Evolutionary conservation across 2,888 invertebrate species (phyloP), one percentile per base, ranked within the genome.

Genomic region (Eulithis testata): DNA sequence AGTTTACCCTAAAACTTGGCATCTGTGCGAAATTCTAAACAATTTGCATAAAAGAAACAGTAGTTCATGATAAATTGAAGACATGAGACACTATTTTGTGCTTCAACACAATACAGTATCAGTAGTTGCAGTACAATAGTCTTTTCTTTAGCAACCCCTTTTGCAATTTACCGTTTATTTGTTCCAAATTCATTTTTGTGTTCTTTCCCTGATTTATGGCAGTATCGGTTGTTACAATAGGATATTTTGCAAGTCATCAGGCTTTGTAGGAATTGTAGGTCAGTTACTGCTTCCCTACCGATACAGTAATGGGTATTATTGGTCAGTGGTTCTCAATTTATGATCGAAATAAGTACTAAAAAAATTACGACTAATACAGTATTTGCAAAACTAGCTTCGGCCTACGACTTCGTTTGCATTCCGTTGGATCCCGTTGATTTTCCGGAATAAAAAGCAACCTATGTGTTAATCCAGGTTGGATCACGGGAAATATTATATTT

Each of bases 241-340:
- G 2, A 14, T 75, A 75, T 87, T 88, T 82, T 86, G 90, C 90
- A 89, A 91, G 91, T 93, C 92, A 93, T 76, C 78, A 61, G 81
- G 80, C 77, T 89, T 91, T 91, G 90, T 90, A 60, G 81, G 80
- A 77, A 89, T 91, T 91, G 90, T 90, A 90, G 89, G 90, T 91
- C 87, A 90, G 87, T 90, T 80, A 78, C 82, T 52, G 36, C 53
- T 80, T 82, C 78, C 82, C 81, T 83, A 73, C 78, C 73, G 80
- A 82, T 81, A 82, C 69, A 77, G 76, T 80, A 79, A 80, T 81
- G 76, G 76, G 73, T 73, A 78, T 71, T 73, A 65, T 60, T 64
- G 64, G 55, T 3, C 79, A 76, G 68, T 58, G 83, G 7, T 76
- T 72, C 81, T 82, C 86, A 90, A 90, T n/a, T n/a, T 83, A 69